Percentiles rank a stretch among this genome's conserved stretches.
phyloP scores from a whole-genome alignment of 2,113 vertebrate genomes.

The Rhadina sibilatrix region DNA sequence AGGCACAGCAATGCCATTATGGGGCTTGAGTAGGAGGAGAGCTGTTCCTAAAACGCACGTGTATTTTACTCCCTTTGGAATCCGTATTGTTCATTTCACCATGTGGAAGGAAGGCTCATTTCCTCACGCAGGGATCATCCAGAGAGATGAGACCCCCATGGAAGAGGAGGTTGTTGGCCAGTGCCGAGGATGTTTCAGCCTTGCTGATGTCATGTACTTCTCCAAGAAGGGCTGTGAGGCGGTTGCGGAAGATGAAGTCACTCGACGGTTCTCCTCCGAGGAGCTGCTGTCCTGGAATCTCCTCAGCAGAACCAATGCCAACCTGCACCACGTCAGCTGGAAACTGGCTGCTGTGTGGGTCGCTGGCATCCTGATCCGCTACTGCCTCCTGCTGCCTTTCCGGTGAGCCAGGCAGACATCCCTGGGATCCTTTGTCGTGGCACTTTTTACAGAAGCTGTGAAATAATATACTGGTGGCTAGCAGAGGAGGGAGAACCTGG shows the following conservation, averaged over 20 bases:
- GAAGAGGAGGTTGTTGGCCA: constrained; percentile 80
- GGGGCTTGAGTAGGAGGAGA: background rate
- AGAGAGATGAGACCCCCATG: constrained; percentile 83
- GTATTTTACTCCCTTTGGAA: background rate
- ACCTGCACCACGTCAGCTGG: constrained; percentile 84
- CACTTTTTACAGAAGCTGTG: background rate
- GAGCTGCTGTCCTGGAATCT: constrained; percentile 93
- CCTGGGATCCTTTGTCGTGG: background rate
- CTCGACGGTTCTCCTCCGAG: constrained; percentile 88
- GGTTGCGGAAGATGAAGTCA: constrained; percentile 90
- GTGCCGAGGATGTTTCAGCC: constrained; percentile 72
- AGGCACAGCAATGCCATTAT: background rate
- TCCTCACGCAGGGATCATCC: constrained; percentile 79
- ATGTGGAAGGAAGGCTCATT: constrained; percentile 21
- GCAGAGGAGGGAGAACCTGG: background rate
- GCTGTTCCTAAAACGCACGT: background rate
- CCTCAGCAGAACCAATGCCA: constrained; percentile 88
- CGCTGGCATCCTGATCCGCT: constrained; percentile 82
- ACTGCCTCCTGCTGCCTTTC: constrained; percentile 85
- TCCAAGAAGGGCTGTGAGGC: constrained; percentile 86
- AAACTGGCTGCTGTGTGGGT: constrained; percentile 85
- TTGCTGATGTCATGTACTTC: constrained; percentile 88
- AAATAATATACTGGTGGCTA: background rate
- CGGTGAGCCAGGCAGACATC: constrained; percentile 72
- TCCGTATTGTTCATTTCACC: background rate